These are phyloP conservation scores for Myzus persicae DNA, from an alignment of 1,140 invertebrate genomes.

Conservation along the genomic window DNA sequence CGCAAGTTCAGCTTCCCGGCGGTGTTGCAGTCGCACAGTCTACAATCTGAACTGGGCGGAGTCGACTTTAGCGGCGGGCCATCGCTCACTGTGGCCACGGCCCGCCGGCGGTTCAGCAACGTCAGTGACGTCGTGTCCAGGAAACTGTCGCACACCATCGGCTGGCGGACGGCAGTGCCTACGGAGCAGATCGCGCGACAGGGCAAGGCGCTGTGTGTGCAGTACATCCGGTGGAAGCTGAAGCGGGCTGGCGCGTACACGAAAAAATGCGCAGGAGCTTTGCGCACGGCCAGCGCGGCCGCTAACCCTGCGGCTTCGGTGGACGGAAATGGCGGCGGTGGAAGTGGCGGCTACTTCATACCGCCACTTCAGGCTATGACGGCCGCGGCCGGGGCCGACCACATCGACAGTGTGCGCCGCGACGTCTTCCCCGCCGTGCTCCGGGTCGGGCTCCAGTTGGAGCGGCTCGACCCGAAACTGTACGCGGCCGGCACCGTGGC, in stretches of 20 bases:
- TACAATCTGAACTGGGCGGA: not conserved
- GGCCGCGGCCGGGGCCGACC: slow-evolving; percentile 67
- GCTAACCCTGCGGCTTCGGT: slow-evolving; percentile 67
- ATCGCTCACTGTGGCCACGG: slow-evolving; percentile 62
- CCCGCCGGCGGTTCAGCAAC: slow-evolving; percentile 72
- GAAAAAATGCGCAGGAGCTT: slow-evolving; percentile 70
- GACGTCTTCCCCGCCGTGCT: slow-evolving; percentile 72
- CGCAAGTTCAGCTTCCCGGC: slow-evolving; percentile 70
- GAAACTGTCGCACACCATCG: slow-evolving; percentile 76
- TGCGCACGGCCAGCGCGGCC: slow-evolving; percentile 72
- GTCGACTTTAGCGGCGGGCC: slow-evolving; percentile 59
- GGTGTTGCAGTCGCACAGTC: slow-evolving; percentile 64
- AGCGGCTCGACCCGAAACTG: slow-evolving; percentile 72
- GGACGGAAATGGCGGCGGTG: slow-evolving; percentile 68
- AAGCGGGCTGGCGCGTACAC: slow-evolving; percentile 72
- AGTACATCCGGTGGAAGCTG: slow-evolving; percentile 73
- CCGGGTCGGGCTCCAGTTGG: slow-evolving; percentile 72
- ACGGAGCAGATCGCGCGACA: slow-evolving; percentile 70
- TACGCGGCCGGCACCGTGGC: slow-evolving; percentile 47
- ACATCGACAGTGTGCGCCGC: slow-evolving; percentile 69
- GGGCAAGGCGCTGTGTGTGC: slow-evolving; percentile 72
- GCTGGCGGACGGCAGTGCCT: slow-evolving; percentile 70
- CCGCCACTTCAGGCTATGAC: slow-evolving; percentile 70
- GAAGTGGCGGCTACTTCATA: slow-evolving; percentile 73
- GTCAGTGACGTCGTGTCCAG: slow-evolving; percentile 75